Evolutionary conservation across 2,113 vertebrate species (phyloP), one percentile per base, ranked within the genome.

Genomic region (Hydrochoerus hydrochaeris): DNA sequence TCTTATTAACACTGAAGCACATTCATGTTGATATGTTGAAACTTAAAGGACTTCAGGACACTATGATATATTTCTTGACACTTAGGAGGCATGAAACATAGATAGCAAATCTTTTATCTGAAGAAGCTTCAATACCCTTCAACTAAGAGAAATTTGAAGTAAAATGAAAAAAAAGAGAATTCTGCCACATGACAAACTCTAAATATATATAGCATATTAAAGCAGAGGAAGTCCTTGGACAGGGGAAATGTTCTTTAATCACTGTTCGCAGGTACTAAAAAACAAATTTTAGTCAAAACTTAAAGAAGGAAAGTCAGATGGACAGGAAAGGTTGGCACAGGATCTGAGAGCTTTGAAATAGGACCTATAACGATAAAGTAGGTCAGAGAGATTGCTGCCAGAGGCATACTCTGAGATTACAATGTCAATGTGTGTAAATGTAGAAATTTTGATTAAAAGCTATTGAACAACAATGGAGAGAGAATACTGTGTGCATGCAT

Each of bases 1-100:
- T 95, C 60, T 82, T 91, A 81, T 77, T 91, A 95, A 95, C 57
- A 75, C 63, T 85, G 90, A 95, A 88, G 73, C 69, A 4, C 19
- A 87, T 91, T 97, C 85, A 75, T 60, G 22, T 89, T 84, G 41
- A 91, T 86, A 32, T 65, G 88, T 67, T 84, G 41, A 95, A 96
- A 91, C 9, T 71, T 90, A 83, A 91, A 95, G 83, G 71, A 94
- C 8, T 73, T 82, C 20, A 35, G 77, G 90, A 84, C 26, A 69
- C 22, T 49, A 12, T 67, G 60, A 95, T 81, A 71, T 44, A 83
- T 93, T 94, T 96, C 46, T 92, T 88, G 60, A 89, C n/a, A 88
- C 44, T 96, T 83, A 35, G 17, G 41, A 82, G 11, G 94, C 46
- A 94, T 54, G 82, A 65, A 95, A 35, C 41, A 38, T 24, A 83